These are phyloP conservation scores for Ctenosaura bakeri DNA, from an alignment of 2,797 vertebrate genomes.

Conservation along the genomic window DNA sequence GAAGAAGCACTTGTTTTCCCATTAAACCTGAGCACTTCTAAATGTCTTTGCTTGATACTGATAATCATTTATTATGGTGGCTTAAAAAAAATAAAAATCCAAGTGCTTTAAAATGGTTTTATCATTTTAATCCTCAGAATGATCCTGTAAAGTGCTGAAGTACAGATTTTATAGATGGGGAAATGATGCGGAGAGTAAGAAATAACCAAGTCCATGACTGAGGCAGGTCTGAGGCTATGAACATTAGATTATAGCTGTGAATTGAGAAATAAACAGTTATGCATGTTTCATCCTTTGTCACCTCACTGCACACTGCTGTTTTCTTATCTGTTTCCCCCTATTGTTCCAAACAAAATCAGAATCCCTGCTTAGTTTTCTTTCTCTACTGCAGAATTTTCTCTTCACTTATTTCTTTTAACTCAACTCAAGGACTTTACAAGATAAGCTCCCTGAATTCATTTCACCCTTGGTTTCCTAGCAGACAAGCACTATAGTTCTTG, in stretches of 20 bases:
- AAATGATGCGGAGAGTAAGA: neutral
- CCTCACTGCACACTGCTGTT: neutral
- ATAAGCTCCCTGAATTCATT: conserved; percentile 51
- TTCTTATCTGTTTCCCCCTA: conserved; percentile 32
- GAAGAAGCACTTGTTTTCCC: neutral
- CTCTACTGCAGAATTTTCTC: conserved; percentile 35
- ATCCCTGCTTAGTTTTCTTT: conserved; percentile 41
- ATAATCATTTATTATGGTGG: neutral
- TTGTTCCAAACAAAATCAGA: conserved; percentile 41
- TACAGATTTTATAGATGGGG: neutral
- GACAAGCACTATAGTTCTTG: conserved; percentile 22
- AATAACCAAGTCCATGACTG: neutral
- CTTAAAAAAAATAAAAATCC: neutral
- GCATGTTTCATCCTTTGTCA: conserved; percentile 5
- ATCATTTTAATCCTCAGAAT: neutral
- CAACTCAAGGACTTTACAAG: conserved; percentile 27
- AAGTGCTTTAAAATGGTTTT: neutral
- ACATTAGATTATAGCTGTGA: neutral
- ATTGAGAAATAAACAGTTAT: conserved; percentile 25
- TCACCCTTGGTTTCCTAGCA: conserved; percentile 45
- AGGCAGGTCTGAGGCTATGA: conserved; percentile 5
- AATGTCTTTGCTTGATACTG: neutral
- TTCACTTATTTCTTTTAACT: conserved; percentile 34
- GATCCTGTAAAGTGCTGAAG: neutral
- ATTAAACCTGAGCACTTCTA: neutral